Evolutionary conservation across 1,140 invertebrate genomes (phyloP).

Genomic region (Hirudo medicinalis): DNA sequence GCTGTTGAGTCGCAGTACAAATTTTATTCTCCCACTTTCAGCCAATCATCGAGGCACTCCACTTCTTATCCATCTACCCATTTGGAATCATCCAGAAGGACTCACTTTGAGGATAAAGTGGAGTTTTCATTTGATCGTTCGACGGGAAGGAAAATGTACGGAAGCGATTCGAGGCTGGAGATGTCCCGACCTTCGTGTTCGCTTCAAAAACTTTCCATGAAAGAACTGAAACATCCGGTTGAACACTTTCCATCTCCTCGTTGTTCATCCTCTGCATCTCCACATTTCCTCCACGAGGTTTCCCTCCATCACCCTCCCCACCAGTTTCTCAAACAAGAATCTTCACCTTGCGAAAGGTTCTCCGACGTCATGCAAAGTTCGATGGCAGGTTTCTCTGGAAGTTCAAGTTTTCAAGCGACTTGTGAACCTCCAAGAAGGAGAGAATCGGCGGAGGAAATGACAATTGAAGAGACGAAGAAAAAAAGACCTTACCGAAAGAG

Average conservation of each 20-base stretch:
- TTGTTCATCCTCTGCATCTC: background rate
- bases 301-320: background rate
- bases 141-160: background rate
- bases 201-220: background rate
- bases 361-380: background rate
- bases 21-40: background rate
- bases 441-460: background rate
- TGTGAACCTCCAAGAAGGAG: background rate
- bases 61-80: background rate
- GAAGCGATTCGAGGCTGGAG: background rate
- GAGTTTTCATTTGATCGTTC: background rate
- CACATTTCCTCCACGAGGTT: background rate
- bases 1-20: background rate
- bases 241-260: background rate
- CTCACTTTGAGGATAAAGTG: background rate
- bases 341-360: background rate
- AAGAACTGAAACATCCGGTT: background rate
- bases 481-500: slow-evolving; percentile 2
- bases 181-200: background rate
- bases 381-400: background rate
- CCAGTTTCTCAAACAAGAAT: background rate
- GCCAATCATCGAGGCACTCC: slow-evolving; percentile 2
- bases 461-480: background rate
- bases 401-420: background rate
- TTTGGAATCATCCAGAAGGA: background rate